Evolutionary conservation across 1,140 invertebrate genomes (phyloP).

Genomic region (Schlechtendalia chinensis): DNA sequence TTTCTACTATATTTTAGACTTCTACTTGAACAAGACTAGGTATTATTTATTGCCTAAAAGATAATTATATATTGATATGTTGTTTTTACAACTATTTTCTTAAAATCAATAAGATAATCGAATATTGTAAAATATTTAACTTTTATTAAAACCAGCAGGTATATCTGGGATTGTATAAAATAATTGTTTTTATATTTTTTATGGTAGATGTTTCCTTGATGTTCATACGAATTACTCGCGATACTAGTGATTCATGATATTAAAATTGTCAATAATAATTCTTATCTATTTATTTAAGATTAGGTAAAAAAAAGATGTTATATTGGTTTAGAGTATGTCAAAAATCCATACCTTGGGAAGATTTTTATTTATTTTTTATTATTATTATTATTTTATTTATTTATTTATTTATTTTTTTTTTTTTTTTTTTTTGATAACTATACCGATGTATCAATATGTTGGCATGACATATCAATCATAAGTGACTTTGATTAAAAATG

Average conservation of each 20-base stretch:
- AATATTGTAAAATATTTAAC: neutral
- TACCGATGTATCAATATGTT: constrained; percentile 24
- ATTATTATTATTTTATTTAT: constrained; percentile 19
- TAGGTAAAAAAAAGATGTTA: neutral
- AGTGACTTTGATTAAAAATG: constrained; percentile 39
- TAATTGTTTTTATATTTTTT: neutral
- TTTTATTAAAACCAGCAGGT: neutral
- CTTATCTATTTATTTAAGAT: neutral
- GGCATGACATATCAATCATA: constrained; percentile 12
- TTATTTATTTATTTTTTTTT: neutral
- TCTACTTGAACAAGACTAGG: too few relatives aligned
- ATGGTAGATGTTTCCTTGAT: neutral
- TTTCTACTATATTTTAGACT: too few relatives aligned
- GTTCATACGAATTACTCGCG: neutral
- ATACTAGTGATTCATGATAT: neutral
- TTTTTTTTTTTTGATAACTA: neutral
- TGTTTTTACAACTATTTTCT: too few relatives aligned
- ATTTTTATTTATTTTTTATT: constrained; percentile 1
- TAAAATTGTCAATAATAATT: constrained; percentile 29
- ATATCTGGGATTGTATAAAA: too few relatives aligned
- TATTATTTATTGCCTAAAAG: too few relatives aligned
- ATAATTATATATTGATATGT: too few relatives aligned
- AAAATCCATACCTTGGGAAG: neutral
- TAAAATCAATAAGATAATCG: too few relatives aligned
- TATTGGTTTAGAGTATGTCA: constrained; percentile 24